Percentiles rank a stretch among this genome's conserved stretches.
These are phyloP conservation scores for Megalops cyprinoides DNA, from an alignment of 2,797 vertebrate genomes.

Conservation along the genomic window DNA sequence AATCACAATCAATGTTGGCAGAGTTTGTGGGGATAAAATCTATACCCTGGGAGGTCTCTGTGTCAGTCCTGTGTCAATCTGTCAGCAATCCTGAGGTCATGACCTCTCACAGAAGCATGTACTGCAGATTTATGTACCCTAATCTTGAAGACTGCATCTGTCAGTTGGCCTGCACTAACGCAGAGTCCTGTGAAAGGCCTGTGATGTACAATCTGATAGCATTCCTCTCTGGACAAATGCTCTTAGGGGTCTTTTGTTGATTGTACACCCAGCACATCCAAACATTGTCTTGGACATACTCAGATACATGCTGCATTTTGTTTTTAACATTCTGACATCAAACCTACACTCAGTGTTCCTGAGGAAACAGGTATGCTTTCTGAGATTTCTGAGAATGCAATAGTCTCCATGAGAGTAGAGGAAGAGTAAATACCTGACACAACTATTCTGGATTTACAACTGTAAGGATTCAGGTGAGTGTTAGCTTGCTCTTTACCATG, in stretches of 20 bases:
- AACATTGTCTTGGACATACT: no score
- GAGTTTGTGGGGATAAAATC: conserved; percentile 31
- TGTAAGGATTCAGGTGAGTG: not conserved
- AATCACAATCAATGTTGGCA: conserved; percentile 41
- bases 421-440: conserved; percentile 14
- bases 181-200: no score
- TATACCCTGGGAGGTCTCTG: conserved; percentile 15
- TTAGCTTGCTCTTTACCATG: not conserved
- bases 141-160: no score
- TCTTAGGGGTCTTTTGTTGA: no score
- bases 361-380: conserved; percentile 14
- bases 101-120: conserved; percentile 41
- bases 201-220: no score
- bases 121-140: conserved; percentile 41
- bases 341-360: not conserved
- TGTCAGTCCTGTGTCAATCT: conserved; percentile 27
- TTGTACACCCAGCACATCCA: no score
- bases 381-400: conserved; percentile 25
- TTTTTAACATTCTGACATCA: not conserved
- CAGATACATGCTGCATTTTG: not conserved
- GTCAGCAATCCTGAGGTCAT: conserved; percentile 31
- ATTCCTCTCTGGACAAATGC: no score
- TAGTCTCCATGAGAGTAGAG: conserved; percentile 13
- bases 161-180: no score
- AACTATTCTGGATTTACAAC: conserved; percentile 3